phyloP scores from a whole-genome alignment of 2,888 invertebrate species.

The Lysandra coridon region DNA sequence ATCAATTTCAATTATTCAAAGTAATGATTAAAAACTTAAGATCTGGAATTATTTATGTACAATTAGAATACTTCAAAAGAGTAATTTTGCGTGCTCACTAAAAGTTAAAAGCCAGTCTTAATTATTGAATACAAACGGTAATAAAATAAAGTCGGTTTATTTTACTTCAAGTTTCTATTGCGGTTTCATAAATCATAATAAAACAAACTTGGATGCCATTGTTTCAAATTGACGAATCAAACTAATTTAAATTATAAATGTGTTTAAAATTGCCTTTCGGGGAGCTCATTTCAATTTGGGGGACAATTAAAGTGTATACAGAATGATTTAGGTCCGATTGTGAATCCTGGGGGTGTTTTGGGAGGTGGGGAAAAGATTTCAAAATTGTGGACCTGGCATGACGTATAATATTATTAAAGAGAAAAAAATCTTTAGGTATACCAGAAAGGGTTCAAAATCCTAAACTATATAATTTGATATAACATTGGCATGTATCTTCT shows the following conservation, averaged over 20 bases:
- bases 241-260: constrained; percentile 26
- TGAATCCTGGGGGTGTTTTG: constrained; percentile 10
- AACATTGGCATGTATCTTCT: too few relatives aligned
- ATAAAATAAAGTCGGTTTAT: neutral
- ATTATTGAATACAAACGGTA: neutral
- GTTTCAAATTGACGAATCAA: constrained; percentile 20
- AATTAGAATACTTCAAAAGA: neutral
- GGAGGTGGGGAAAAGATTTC: constrained; percentile 6
- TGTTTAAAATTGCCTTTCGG: neutral
- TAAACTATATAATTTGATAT: too few relatives aligned
- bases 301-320: constrained; percentile 24
- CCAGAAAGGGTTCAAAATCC: too few relatives aligned
- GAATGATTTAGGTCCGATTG: constrained; percentile 5
- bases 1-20: neutral
- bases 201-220: constrained; percentile 13
- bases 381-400: neutral
- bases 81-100: neutral
- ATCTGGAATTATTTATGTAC: neutral
- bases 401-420: neutral
- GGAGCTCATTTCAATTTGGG: constrained; percentile 17
- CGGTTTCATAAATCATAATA: constrained; percentile 19
- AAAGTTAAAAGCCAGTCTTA: neutral
- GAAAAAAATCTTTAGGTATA: too few relatives aligned
- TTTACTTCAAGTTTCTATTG: neutral
- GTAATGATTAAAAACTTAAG: neutral